Evolutionary conservation across 2,113 vertebrate genomes (phyloP).

Genomic region (Callithrix jacchus): DNA sequence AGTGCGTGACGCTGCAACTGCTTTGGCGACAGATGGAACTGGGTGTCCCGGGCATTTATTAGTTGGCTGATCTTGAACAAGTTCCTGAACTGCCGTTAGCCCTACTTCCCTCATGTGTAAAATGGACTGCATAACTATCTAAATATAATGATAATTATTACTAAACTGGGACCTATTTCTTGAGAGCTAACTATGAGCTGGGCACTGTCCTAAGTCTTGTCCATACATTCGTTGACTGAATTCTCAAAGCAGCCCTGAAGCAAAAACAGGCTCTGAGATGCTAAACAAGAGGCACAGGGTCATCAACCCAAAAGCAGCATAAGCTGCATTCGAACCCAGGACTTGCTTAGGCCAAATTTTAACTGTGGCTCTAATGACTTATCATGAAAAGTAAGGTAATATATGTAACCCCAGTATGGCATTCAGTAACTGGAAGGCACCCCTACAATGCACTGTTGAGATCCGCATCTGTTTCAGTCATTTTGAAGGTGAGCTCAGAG

Average conservation of each 20-base stretch:
- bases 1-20: background rate
- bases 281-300: no score
- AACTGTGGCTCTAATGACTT: background rate
- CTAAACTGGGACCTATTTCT: background rate
- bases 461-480: background rate
- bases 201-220: background rate
- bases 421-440: background rate
- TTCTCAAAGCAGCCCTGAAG: background rate
- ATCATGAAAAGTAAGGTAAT: background rate
- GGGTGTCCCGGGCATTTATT: background rate
- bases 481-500: background rate
- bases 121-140: background rate
- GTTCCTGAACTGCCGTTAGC: background rate
- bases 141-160: background rate
- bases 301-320: background rate
- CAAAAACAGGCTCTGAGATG: background rate
- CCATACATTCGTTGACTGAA: background rate
- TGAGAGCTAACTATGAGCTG: background rate
- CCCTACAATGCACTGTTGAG: background rate
- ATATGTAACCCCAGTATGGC: background rate
- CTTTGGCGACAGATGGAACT: background rate
- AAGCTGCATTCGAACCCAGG: background rate
- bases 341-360: background rate
- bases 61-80: background rate
- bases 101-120: background rate